phyloP scores from a whole-genome alignment of 2,797 vertebrate species.

The Thunnus albacares region DNA sequence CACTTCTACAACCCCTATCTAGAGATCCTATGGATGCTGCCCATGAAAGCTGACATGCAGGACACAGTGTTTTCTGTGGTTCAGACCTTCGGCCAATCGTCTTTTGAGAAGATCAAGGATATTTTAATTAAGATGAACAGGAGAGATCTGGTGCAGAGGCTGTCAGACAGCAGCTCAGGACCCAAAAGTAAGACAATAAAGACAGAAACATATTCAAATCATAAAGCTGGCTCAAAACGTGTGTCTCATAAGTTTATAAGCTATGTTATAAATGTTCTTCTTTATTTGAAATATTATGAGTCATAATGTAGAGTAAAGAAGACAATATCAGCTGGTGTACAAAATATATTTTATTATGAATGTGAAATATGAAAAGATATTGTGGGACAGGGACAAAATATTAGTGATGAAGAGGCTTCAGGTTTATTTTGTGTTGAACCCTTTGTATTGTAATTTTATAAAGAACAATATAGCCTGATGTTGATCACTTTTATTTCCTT shows the following conservation, averaged over 20 bases:
- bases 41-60: not conserved
- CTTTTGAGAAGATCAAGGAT: not conserved
- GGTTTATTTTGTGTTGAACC: not conserved
- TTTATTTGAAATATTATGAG: not conserved
- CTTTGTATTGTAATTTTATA: not conserved
- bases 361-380: too few species aligned
- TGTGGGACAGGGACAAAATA: too few species aligned
- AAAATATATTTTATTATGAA: too few species aligned
- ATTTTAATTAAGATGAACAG: conserved; percentile 3
- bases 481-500: too few species aligned
- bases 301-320: not conserved
- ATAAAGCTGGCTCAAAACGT: not conserved
- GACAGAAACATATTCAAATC: not conserved
- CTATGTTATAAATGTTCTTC: not conserved
- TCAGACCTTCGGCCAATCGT: not conserved
- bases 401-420: too few species aligned
- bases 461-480: not conserved
- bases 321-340: too few species aligned
- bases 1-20: too few species aligned
- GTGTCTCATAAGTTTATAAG: too few species aligned
- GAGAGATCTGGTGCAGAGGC: conserved; percentile 20
- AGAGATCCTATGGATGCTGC: too few species aligned
- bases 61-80: not conserved
- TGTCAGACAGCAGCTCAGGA: not conserved
- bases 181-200: conserved; percentile 7